Evolutionary conservation across 2,888 invertebrate species (phyloP).

Genomic region (Perizoma affinitatum): DNA sequence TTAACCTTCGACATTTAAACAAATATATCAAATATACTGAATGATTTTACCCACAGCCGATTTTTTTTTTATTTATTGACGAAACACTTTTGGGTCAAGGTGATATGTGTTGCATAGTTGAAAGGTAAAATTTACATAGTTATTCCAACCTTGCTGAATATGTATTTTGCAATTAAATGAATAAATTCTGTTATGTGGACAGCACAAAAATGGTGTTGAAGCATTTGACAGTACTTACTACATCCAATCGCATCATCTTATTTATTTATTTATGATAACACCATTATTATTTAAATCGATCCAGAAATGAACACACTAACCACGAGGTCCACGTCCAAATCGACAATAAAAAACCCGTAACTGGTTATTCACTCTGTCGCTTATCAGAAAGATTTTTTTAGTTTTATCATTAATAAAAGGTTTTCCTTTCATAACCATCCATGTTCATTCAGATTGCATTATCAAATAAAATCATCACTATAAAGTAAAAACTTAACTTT

Average conservation of each 20-base stretch:
- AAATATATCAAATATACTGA: constrained; percentile 38
- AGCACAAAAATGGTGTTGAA: constrained; percentile 12
- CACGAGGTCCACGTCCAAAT: too few species aligned
- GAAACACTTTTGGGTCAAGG: constrained; percentile 74
- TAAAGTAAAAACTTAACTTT: too few species aligned
- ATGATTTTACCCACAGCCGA: constrained; percentile 50
- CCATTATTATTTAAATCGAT: too few species aligned
- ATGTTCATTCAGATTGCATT: too few species aligned
- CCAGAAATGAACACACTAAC: too few species aligned
- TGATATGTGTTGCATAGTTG: constrained; percentile 66
- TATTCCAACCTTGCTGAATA: constrained; percentile 69
- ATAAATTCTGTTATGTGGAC: constrained; percentile 43
- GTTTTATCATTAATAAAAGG: too few species aligned
- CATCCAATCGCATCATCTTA: neutral
- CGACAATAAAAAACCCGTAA: too few species aligned
- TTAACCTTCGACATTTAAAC: constrained; percentile 37
- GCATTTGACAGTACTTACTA: neutral
- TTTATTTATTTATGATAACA: too few species aligned
- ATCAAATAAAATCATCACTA: too few species aligned
- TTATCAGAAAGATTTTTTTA: too few species aligned
- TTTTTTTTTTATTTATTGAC: constrained; percentile 67
- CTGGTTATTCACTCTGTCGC: too few species aligned
- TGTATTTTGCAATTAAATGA: constrained; percentile 62
- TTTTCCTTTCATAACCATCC: too few species aligned
- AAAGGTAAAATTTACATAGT: constrained; percentile 74